Conservation (phyloP, 2,113 vertebrate genomes). For the Cricetomys ansorgei region DNA sequence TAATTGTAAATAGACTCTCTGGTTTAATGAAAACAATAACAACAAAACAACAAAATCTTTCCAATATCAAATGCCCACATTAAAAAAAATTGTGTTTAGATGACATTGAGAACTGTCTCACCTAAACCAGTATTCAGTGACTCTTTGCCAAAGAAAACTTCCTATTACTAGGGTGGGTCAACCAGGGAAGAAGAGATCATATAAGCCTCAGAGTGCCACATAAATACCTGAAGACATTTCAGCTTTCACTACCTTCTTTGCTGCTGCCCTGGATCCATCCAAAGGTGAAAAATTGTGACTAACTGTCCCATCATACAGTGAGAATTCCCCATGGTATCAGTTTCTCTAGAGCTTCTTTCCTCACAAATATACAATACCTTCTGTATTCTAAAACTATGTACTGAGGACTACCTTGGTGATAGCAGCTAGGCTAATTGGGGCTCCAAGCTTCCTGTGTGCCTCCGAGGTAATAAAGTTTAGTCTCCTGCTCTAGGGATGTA, state of each 20-base stretch:
- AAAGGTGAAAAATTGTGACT: not conserved
- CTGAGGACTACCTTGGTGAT: not conserved
- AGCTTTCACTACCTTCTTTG: not conserved
- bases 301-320: not conserved
- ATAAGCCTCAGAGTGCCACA: not conserved
- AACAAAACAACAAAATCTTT: slow-evolving; percentile 10
- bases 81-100: not conserved
- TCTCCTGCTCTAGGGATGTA: not conserved
- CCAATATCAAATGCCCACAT: not conserved
- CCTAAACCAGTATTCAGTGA: not conserved
- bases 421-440: not conserved
- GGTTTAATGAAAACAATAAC: not conserved
- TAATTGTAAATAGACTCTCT: not conserved
- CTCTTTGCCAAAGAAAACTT: not conserved
- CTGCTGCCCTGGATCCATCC: not conserved
- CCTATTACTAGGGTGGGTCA: not conserved
- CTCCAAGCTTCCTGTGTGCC: not conserved
- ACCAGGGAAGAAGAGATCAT: not conserved
- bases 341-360: not conserved
- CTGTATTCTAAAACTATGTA: not conserved
- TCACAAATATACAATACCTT: not conserved
- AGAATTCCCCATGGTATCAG: not conserved
- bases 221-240: not conserved
- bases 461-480: not conserved
- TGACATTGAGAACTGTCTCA: not conserved